Evolutionary conservation across 1,140 invertebrate species (phyloP).

Genomic region (Cardiocondyla obscurior): DNA sequence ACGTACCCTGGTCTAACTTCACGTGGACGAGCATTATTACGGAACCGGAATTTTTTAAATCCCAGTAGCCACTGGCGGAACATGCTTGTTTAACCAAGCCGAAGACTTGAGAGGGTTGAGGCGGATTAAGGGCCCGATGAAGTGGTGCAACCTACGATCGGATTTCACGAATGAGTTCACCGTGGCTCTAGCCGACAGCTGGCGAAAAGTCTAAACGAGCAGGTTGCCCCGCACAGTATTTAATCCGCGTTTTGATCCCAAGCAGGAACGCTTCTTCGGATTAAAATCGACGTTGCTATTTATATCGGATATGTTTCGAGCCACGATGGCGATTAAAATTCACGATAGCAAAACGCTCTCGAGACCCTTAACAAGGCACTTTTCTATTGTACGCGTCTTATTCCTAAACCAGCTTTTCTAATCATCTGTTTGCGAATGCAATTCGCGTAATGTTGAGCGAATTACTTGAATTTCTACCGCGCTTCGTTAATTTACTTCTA

Average conservation of each 20-base stretch:
- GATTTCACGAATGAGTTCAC: conserved; percentile 75
- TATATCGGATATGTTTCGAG: conserved; percentile 66
- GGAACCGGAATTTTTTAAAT: conserved; percentile 50
- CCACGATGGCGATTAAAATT: conserved; percentile 72
- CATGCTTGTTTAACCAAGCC: conserved; percentile 68
- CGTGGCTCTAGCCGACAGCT: conserved; percentile 66
- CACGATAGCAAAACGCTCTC: conserved; percentile 63
- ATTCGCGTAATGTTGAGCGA: not conserved
- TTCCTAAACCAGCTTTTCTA: conserved; percentile 30
- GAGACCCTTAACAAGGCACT: conserved; percentile 73
- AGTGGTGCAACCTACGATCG: conserved; percentile 73
- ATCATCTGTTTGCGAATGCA: not conserved
- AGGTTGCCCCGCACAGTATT: conserved; percentile 60
- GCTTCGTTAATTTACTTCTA: not conserved
- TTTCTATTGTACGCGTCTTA: conserved; percentile 7
- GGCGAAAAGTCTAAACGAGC: conserved; percentile 66
- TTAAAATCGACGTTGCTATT: conserved; percentile 66
- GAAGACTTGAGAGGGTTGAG: conserved; percentile 59
- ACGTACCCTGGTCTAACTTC: not conserved
- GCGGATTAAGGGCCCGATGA: conserved; percentile 70
- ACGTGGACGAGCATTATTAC: not conserved
- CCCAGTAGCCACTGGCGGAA: conserved; percentile 38
- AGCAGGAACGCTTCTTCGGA: conserved; percentile 56
- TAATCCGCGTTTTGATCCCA: conserved; percentile 68
- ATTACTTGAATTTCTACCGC: not conserved